Base-by-base conservation (phyloP, 1,140 invertebrate genomes). In the Brachionus asplanchnoidis region DNA sequence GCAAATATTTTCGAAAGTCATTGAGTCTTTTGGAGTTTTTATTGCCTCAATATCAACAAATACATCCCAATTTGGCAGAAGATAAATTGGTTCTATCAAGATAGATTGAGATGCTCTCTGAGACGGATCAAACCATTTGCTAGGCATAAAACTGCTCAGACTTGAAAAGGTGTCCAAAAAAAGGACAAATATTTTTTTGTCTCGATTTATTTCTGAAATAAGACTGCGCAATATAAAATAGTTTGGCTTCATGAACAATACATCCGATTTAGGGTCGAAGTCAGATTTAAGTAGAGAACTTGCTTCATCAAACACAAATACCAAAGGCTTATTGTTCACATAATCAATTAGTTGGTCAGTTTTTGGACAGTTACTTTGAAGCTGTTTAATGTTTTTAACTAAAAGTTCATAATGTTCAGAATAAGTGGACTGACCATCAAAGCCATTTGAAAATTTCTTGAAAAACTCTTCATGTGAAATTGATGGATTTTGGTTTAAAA, bases 291-390 rank as follows among this genome's bases (percentile, higher is more conserved):
- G 14, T 17, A 68, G 65, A 12, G 65, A 68, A 28, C 65, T 68
- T 26, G 65, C 65, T 73, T 73, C 68, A 42, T 73, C 68, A 42
- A 73, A 73, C 0, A 73, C 68, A 40, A 73, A 73, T 73, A 73
- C 20, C 28, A 73, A 40, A n/a, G 68, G 68, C 65, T 68, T 36
- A 28, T 68, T 68, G 23, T 11, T 68, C 9, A 28, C 11, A 28
- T 68, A 68, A 32, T 28, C 20, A 73, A 73, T 36, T 42, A 42
- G 36, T 42, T 40, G 8, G 28, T 73, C 36, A 8, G 28, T 73
- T 44, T 73, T 11, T 20, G 28, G 36, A 73, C 28, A 73, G 9
- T 36, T 73, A 7, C 2, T n/a, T 42, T 73, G 8, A 40, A 40
- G n/a, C 12, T 36, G 11, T 42, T 36, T 42, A 12, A 73, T 12